phyloP scores from a whole-genome alignment of 2,888 invertebrate genomes.

The Alsophila aescularia region DNA sequence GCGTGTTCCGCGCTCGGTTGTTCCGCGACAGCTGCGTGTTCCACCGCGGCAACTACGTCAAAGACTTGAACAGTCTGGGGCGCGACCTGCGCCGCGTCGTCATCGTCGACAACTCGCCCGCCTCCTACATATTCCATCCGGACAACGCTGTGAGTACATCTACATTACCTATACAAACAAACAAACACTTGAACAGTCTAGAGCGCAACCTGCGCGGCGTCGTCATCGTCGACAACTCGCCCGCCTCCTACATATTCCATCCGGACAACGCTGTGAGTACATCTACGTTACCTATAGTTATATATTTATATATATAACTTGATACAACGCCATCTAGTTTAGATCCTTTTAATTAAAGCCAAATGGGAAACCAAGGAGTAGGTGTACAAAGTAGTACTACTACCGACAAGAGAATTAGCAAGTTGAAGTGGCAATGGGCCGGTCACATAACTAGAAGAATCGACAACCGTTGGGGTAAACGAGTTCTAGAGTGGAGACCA shows the following conservation, averaged over 20 bases:
- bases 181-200: constrained; percentile 98
- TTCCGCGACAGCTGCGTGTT: constrained; percentile 99
- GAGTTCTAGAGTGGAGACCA: no score
- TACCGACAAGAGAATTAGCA: no score
- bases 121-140: constrained; percentile 99
- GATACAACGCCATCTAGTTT: no score
- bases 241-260: constrained; percentile 99
- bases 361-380: no score
- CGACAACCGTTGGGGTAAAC: no score
- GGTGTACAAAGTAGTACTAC: no score
- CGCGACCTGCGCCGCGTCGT: constrained; percentile 98
- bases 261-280: constrained; percentile 95
- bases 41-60: constrained; percentile 99
- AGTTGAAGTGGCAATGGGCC: no score
- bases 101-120: constrained; percentile 99
- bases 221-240: constrained; percentile 99
- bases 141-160: constrained; percentile 98
- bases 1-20: constrained; percentile 96
- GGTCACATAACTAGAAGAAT: no score
- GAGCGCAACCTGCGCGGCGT: constrained; percentile 98
- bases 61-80: constrained; percentile 99
- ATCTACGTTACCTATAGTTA: background rate
- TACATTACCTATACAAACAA: no score
- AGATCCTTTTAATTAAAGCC: no score
- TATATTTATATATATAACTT: no score